Percentiles rank a stretch among this genome's conserved stretches.
These are phyloP conservation scores for Pipistrellus nathusii DNA, from an alignment of 2,797 vertebrate species.

Conservation along the genomic window DNA sequence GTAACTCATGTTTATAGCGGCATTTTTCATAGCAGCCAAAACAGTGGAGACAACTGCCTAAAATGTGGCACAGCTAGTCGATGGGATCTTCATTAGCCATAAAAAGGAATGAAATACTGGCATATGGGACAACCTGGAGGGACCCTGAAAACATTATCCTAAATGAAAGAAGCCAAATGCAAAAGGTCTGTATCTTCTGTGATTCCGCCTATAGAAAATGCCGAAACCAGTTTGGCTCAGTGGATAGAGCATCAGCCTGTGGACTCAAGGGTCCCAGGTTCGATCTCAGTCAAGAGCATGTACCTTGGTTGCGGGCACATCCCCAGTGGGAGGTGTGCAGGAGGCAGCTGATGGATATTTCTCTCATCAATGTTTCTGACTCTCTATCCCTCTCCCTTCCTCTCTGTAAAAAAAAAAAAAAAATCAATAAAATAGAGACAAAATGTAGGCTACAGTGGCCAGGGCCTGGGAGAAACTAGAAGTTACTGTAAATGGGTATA, in stretches of 20 bases:
- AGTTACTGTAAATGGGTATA: not conserved
- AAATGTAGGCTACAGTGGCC: not conserved
- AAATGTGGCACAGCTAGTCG: not conserved
- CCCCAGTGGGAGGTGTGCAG: too few relatives aligned
- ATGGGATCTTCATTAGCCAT: not conserved
- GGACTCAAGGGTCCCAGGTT: too few relatives aligned
- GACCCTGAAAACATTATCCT: constrained; percentile 6
- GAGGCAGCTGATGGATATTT: too few relatives aligned
- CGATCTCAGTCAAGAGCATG: too few relatives aligned
- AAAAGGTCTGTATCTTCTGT: not conserved
- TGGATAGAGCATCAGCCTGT: too few relatives aligned
- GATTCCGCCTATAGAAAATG: not conserved
- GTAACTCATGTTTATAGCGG: not conserved
- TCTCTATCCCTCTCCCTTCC: too few relatives aligned
- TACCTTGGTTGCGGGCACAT: too few relatives aligned
- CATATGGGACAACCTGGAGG: not conserved
- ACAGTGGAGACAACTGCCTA: not conserved
- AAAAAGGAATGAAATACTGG: constrained; percentile 21
- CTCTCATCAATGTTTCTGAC: too few relatives aligned
- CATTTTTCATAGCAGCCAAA: not conserved
- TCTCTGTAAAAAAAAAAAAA: too few relatives aligned
- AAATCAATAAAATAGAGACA: not conserved
- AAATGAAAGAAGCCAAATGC: constrained; percentile 2
- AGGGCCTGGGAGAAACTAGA: not conserved
- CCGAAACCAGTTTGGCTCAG: too few relatives aligned